Evolutionary conservation across 2,797 vertebrate genomes (phyloP).

Genomic region (Babyrousa celebensis): DNA sequence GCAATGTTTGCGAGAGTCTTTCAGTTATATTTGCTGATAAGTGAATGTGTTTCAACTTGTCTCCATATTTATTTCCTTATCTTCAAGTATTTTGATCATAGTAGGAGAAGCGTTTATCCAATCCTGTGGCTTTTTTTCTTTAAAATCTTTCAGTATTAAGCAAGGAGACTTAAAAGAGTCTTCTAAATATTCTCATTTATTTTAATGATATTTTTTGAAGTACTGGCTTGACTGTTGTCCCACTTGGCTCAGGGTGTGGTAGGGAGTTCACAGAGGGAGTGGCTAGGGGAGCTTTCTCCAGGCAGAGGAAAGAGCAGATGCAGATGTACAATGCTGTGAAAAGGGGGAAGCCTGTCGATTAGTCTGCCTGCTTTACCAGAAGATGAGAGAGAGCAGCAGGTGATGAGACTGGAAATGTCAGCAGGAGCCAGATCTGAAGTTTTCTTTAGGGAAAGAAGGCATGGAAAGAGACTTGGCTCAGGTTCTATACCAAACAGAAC

Average conservation of each 20-base stretch:
- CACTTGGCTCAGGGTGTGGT: neutral
- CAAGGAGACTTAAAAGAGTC: neutral
- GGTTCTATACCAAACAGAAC: neutral
- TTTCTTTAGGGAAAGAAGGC: neutral
- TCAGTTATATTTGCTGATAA: neutral
- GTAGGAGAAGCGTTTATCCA: neutral
- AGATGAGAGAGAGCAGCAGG: neutral
- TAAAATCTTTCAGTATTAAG: neutral
- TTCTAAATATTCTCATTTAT: conserved; percentile 36
- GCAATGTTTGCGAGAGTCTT: neutral
- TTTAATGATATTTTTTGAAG: neutral
- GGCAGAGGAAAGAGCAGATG: neutral
- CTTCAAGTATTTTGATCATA: neutral
- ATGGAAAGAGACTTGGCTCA: neutral
- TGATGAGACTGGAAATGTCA: neutral
- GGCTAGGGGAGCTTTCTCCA: neutral
- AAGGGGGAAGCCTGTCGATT: neutral
- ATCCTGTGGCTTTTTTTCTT: neutral
- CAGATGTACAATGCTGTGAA: neutral
- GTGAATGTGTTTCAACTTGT: neutral
- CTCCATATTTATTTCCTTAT: conserved; percentile 28
- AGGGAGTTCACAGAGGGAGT: neutral
- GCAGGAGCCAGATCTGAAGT: neutral
- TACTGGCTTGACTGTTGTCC: neutral
- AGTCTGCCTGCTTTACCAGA: neutral